Conservation (phyloP, 2,797 vertebrate species). For the Dipus sagitta region DNA sequence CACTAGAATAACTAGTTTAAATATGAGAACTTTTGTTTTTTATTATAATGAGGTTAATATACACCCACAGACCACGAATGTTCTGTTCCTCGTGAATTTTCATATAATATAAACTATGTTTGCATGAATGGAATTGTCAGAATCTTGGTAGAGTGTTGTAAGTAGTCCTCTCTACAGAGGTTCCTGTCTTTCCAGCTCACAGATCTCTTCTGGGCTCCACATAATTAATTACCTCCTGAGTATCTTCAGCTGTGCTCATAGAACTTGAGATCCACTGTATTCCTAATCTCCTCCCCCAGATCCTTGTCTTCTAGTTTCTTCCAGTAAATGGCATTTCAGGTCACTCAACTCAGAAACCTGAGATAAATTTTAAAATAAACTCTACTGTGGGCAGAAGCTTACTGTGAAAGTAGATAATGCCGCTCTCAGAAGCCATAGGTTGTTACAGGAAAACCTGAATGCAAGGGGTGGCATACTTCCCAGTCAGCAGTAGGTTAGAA, state of each 20-base stretch:
- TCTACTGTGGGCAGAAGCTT: too few relatives aligned
- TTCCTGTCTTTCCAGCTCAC: background rate
- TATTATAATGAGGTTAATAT: background rate
- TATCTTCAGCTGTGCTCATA: background rate
- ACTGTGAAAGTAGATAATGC: too few relatives aligned
- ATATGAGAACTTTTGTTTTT: background rate
- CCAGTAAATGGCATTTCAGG: background rate
- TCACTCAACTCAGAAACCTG: background rate
- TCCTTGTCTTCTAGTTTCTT: background rate
- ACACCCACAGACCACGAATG: background rate
- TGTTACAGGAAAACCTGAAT: too few relatives aligned
- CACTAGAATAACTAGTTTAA: constrained; percentile 32
- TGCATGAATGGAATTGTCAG: background rate
- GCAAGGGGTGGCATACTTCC: too few relatives aligned
- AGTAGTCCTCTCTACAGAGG: background rate
- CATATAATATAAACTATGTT: background rate
- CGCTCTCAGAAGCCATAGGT: too few relatives aligned
- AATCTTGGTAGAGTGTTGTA: background rate
- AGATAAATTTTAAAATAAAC: background rate
- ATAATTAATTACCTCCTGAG: background rate
- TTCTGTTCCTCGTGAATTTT: background rate
- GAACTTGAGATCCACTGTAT: background rate
- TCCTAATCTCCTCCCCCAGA: background rate
- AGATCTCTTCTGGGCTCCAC: background rate
- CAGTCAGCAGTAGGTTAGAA: too few relatives aligned